A percentile compares a stretch with the other conserved stretches of the same genome.
phyloP scores from a whole-genome alignment of 1,140 invertebrate genomes.

The Ostrea denselamellosa region DNA sequence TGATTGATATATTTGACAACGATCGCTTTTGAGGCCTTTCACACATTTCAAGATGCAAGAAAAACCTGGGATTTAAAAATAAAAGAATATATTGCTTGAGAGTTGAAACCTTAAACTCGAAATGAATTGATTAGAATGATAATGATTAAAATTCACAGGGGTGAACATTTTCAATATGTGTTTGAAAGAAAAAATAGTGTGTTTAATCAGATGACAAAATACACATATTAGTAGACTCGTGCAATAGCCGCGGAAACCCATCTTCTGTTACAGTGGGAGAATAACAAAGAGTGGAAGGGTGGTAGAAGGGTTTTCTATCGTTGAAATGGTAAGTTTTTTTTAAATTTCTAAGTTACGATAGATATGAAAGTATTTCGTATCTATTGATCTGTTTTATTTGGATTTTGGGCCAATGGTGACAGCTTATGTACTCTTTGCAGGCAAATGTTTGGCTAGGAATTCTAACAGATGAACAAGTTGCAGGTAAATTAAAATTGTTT shows the following conservation, averaged over 20 bases:
- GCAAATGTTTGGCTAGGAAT: neutral
- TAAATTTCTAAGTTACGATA: neutral
- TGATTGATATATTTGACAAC: neutral
- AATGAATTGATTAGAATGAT: constrained; percentile 29
- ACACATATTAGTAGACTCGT: neutral
- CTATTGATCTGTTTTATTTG: too few relatives aligned
- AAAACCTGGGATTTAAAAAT: constrained; percentile 20
- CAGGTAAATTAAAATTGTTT: neutral
- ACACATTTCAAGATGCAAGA: constrained; percentile 26
- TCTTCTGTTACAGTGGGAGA: neutral
- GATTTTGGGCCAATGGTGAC: too few relatives aligned
- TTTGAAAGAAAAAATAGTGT: neutral
- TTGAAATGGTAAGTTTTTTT: neutral
- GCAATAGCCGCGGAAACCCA: too few relatives aligned
- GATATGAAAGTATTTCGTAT: neutral
- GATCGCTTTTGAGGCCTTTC: neutral
- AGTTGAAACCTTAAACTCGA: neutral
- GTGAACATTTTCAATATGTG: neutral
- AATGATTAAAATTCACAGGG: neutral
- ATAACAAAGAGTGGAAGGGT: neutral
- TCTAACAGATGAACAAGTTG: constrained; percentile 18
- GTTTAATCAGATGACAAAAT: neutral
- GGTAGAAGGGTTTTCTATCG: neutral
- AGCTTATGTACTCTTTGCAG: neutral
- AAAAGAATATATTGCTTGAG: neutral